Evolutionary conservation across 2,113 vertebrate genomes (phyloP), one percentile per base, ranked within the genome.

Genomic region (Charadrius vociferus): DNA sequence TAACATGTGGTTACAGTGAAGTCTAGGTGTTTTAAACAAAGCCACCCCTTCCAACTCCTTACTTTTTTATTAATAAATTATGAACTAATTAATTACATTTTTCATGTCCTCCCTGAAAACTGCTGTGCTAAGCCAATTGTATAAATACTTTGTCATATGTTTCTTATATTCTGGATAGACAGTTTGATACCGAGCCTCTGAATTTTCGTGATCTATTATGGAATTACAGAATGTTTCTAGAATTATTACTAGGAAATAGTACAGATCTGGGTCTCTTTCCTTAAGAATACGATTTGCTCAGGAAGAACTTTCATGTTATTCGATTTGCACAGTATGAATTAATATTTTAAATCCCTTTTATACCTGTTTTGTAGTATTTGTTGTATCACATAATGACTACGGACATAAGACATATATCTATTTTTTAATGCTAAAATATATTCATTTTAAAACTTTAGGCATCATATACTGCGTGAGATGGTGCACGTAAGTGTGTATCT

Each of bases 21-120:
- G 36, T 56, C 49, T 72, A 72, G 81, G 81, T 89, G 81, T 94
- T 89, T 94, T 80, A 77, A 91, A 85, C 50, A 82, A 82, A 90
- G 75, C 78, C 49, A 70, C 30, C 18, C 61, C 50, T 94, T 94
- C 70, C 81, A 73, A 34, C n/a, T 81, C 47, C 50, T 90, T 56
- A 43, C 45, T 72, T 56, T 63, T 77, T 52, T 14, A 92, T 87
- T 68, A 91, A 87, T 83, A 73, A 62, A 66, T 94, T 62, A 88
- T 50, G 53, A 94, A 66, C 6, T 10, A 68, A 62, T 61, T 87
- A 81, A 87, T 89, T 68, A 73, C 0, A 0, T 66, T 86, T 80
- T 77, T 87, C n/a, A 81, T 45, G 62, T 62, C 32, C 50, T 95
- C 23, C 50, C 63, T 22, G 73, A 77, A 92, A 87, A 47, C 32